A percentile compares a stretch with the other conserved stretches of the same genome.
phyloP scores from a whole-genome alignment of 2,113 vertebrate species.

The Mungos mungo region DNA sequence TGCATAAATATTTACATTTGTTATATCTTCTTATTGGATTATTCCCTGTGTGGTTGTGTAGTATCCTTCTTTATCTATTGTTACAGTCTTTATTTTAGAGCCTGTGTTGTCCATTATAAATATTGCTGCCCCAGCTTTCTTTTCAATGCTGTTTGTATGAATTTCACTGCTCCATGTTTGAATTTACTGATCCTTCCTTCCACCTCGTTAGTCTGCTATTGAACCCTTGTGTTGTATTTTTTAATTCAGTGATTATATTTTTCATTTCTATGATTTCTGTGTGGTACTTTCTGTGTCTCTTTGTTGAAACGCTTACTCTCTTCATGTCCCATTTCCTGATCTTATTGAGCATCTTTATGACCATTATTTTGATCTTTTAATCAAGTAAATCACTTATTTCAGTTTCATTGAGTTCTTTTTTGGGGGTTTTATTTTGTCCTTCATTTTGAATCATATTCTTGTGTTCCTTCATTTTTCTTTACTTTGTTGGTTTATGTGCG shows the following conservation, averaged over 20 bases:
- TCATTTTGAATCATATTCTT: not conserved
- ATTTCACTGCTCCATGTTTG: no score
- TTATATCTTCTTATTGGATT: no score
- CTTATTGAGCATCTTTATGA: not conserved
- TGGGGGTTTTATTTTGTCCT: not conserved
- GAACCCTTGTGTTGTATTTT: no score
- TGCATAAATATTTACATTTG: no score
- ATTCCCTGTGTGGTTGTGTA: not conserved
- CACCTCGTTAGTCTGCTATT: no score
- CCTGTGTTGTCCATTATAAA: not conserved
- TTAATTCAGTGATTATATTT: no score
- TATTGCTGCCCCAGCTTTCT: not conserved
- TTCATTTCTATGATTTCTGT: not conserved
- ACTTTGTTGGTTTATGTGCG: not conserved
- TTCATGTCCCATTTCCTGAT: not conserved
- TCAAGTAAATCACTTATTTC: not conserved
- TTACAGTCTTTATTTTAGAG: not conserved
- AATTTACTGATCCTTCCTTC: no score
- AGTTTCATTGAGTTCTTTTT: not conserved
- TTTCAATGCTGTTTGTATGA: not conserved
- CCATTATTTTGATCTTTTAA: not conserved
- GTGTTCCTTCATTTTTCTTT: not conserved
- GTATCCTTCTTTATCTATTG: not conserved
- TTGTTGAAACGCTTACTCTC: not conserved
- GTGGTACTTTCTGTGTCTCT: not conserved